A percentile compares a stretch with the other conserved stretches of the same genome.
These are phyloP conservation scores for Aix galericulata DNA, from an alignment of 2,113 vertebrate species.

Conservation along the genomic window DNA sequence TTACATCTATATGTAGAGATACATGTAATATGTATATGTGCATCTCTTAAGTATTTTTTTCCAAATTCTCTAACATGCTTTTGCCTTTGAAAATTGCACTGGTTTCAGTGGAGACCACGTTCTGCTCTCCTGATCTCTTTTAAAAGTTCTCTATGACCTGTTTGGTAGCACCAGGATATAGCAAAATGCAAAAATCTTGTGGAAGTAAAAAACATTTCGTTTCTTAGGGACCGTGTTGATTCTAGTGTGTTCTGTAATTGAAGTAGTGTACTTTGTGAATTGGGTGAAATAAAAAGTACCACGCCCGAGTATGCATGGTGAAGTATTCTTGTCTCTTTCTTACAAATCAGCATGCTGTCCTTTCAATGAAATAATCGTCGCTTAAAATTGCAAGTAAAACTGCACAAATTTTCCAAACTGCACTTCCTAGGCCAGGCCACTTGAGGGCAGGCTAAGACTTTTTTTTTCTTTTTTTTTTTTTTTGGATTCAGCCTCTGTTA, in stretches of 20 bases:
- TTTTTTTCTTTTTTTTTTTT: too few species aligned
- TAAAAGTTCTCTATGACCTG: not conserved
- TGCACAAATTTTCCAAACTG: rapidly evolving
- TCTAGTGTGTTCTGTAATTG: not conserved
- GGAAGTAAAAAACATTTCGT: not conserved
- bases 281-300: rapidly evolving
- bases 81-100: not conserved
- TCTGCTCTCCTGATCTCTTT: not conserved
- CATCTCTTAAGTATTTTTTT: not conserved
- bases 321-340: not conserved
- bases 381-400: rapidly evolving
- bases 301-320: rapidly evolving
- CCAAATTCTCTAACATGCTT: not conserved
- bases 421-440: rapidly evolving
- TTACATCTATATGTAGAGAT: too few species aligned
- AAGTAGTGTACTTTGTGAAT: not conserved
- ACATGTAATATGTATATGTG: too few species aligned
- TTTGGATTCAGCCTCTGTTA: rapidly evolving
- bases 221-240: not conserved
- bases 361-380: rapidly evolving
- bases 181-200: not conserved
- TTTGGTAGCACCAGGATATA: not conserved
- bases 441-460: not conserved
- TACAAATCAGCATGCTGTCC: rapidly evolving
- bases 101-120: not conserved